These are phyloP conservation scores for Drosophila sturtevanti DNA, from an alignment of 1,140 invertebrate genomes.

Conservation along the genomic window DNA sequence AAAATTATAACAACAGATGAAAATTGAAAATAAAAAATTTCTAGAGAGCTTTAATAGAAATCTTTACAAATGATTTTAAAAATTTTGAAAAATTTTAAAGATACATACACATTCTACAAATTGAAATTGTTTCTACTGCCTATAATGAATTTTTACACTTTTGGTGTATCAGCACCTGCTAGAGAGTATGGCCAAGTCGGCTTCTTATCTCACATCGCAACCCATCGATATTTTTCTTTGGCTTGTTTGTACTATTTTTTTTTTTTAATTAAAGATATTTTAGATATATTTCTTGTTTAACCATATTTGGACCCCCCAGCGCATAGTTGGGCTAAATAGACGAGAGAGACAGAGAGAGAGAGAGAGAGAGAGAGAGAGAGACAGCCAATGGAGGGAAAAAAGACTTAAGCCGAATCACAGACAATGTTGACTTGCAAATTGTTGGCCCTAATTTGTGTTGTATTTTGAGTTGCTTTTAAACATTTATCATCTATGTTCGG, in stretches of 20 bases:
- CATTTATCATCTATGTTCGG: constrained; percentile 46
- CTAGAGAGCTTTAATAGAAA: too few relatives aligned
- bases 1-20: too few relatives aligned
- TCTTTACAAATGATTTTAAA: too few relatives aligned
- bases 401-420: background rate
- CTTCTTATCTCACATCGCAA: too few relatives aligned
- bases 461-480: constrained; percentile 10
- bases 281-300: constrained; percentile 60
- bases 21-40: too few relatives aligned
- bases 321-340: constrained; percentile 23
- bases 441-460: constrained; percentile 56
- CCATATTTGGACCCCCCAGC: constrained; percentile 43
- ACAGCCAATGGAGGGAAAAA: background rate
- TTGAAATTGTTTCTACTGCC: too few relatives aligned
- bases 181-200: too few relatives aligned
- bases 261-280: constrained; percentile 73
- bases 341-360: constrained; percentile 17
- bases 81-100: too few relatives aligned
- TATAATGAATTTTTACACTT: too few relatives aligned
- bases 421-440: constrained; percentile 52
- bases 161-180: too few relatives aligned
- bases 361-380: background rate
- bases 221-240: too few relatives aligned
- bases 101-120: too few relatives aligned
- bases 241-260: constrained; percentile 3